Base-by-base conservation (phyloP, 2,888 invertebrate genomes). In the Caenorhabditis sinica region DNA sequence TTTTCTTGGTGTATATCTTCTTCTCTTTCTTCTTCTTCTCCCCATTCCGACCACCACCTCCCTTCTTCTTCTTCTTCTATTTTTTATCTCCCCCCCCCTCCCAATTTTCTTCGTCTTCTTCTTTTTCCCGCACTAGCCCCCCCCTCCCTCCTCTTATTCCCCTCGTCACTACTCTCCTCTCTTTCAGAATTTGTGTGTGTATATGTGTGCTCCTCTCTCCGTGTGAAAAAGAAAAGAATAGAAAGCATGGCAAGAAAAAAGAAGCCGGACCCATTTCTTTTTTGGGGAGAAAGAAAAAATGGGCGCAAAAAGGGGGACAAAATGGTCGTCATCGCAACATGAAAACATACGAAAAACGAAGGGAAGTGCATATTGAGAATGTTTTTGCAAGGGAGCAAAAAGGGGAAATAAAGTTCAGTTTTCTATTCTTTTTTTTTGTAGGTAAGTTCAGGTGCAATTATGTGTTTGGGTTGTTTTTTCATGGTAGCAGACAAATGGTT, bases 281-380 rank as follows among this genome's bases (percentile, higher is more conserved):
- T 56, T 56, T 15, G 25, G 15, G 56, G 15, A 36, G 56, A 58
- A 61, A 33, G n/a, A 68, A 20, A 68, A 33, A 51, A 53, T 6
- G n/a, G 17, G 28, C 23, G 13, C 56, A 43, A 45, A 45, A 73
- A 33, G 49, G 5, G 61, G n/a, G n/a, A n/a, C n/a, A 43, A 53
- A 74, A 25, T 43, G 56, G 77, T 77, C 77, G 77, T 69, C 69
- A 77, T 69, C 61, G 71, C 77, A 71, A 79, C 76, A 68, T 75
- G n/a, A 20, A 73, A 51, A 56, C 60, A 61, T 56, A 73, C 60
- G 63, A 65, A 68, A 43, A 68, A 40, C 23, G 69, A 66, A 66
- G 33, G 49, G 30, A 68, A 53, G 30, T 49, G 28, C 36, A 36
- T 30, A 20, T 23, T 15, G 23, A 68, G 36, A 68, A 13, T 68